A percentile compares a stretch with the other conserved stretches of the same genome.
These are phyloP conservation scores for Ophion costatus DNA, from an alignment of 2,888 invertebrate species.

Conservation along the genomic window DNA sequence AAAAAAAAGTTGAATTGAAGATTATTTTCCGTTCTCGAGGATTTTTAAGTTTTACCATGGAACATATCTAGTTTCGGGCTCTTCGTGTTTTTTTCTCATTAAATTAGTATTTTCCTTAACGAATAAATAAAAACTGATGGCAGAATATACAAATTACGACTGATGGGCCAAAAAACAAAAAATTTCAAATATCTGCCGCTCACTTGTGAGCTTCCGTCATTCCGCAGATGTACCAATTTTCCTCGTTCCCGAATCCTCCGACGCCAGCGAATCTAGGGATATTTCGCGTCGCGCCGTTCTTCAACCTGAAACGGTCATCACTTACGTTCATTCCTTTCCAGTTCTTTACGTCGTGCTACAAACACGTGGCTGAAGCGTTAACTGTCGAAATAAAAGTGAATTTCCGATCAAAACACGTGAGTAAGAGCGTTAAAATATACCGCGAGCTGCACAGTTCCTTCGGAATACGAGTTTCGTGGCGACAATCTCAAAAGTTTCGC, in stretches of 20 bases:
- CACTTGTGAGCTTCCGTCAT: background rate
- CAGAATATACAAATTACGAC: background rate
- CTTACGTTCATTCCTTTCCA: conserved; percentile 75
- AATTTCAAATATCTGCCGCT: background rate
- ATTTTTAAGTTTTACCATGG: no score
- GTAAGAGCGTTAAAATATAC: conserved; percentile 56
- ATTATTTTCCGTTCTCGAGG: no score
- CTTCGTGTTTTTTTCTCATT: no score
- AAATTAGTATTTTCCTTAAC: no score
- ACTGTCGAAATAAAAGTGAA: conserved; percentile 77
- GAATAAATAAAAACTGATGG: background rate
- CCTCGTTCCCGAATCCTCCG: background rate
- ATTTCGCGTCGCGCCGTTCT: conserved; percentile 19
- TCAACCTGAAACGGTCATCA: conserved; percentile 46
- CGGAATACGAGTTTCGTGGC: conserved; percentile 3
- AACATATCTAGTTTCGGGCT: no score
- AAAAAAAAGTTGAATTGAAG: no score
- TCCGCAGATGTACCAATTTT: background rate
- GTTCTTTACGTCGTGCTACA: conserved; percentile 75
- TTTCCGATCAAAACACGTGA: conserved; percentile 74
- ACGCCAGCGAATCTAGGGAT: conserved; percentile 40
- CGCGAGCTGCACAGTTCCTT: conserved; percentile 13
- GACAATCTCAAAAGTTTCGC: background rate
- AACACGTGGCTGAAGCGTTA: conserved; percentile 79
- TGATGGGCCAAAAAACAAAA: background rate